A percentile compares a stretch with the other conserved stretches of the same genome.
These are phyloP conservation scores for Sanderia malayensis DNA, from an alignment of 30 jellyfish, hydroid and myxozoan species.

Conservation along the genomic window DNA sequence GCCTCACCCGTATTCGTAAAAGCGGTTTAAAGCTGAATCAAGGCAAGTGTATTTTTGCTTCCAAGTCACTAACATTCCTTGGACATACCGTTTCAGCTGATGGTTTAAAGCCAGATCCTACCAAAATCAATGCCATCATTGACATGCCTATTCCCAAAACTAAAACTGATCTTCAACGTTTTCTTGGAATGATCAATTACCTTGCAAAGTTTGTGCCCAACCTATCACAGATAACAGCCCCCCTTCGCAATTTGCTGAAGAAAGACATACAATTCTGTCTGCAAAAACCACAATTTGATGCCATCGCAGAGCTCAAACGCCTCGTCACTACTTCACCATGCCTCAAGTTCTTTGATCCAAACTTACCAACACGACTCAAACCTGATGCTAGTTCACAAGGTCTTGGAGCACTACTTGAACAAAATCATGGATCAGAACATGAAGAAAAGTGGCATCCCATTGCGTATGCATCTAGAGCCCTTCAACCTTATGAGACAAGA, in stretches of 20 bases:
- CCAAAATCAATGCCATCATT: constrained; percentile 51
- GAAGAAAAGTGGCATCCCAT: constrained; percentile 46
- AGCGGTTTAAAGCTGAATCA: constrained; percentile 40
- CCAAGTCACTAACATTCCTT: constrained; percentile 32
- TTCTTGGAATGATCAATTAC: constrained; percentile 64
- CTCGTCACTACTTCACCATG: constrained; percentile 65
- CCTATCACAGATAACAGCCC: constrained; percentile 43
- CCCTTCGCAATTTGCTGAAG: constrained; percentile 42
- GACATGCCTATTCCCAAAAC: constrained; percentile 66
- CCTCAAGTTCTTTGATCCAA: constrained; percentile 45
- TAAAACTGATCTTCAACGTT: constrained; percentile 52
- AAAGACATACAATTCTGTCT: constrained; percentile 31
- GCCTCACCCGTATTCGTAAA: constrained; percentile 11
- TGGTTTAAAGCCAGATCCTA: constrained; percentile 61
- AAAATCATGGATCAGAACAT: constrained; percentile 32
- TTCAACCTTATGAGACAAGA: constrained; percentile 31
- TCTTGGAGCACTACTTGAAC: constrained; percentile 63
- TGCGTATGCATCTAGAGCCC: constrained; percentile 45
- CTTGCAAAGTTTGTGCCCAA: constrained; percentile 50
- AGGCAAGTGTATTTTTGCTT: constrained; percentile 49
- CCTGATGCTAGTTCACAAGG: constrained; percentile 53
- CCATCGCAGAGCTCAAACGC: constrained; percentile 62
- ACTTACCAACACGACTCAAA: constrained; percentile 45
- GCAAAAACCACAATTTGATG: constrained; percentile 55
- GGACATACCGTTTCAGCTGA: constrained; percentile 63